A percentile compares a stretch with the other conserved stretches of the same genome.
Evolutionary conservation across 2,797 vertebrate genomes (phyloP).

Genomic region (Protonibea diacanthus): DNA sequence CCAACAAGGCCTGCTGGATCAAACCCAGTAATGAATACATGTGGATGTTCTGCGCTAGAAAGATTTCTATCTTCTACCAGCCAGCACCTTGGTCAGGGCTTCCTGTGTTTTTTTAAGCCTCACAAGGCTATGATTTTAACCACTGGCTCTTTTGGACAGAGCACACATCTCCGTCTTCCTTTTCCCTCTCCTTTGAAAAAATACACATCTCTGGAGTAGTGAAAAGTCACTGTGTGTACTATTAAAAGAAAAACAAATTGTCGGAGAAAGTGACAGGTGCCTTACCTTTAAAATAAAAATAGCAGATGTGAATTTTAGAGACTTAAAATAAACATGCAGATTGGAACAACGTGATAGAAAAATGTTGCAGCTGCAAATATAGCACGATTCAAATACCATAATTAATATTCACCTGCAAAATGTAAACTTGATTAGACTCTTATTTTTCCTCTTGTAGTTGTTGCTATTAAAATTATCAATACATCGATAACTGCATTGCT

Average conservation of each 20-base stretch:
- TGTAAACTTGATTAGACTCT: background rate
- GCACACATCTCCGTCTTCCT: slow-evolving; percentile 32
- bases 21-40: slow-evolving; percentile 74
- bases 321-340: slow-evolving; percentile 14
- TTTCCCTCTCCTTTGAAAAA: background rate
- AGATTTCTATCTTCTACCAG: slow-evolving; percentile 47
- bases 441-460: slow-evolving; percentile 2
- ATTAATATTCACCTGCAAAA: slow-evolving; percentile 12
- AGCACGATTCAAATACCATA: background rate
- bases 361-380: background rate
- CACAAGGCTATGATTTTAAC: slow-evolving; percentile 44
- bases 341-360: background rate
- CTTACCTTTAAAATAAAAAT: slow-evolving; percentile 18
- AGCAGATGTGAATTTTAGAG: slow-evolving; percentile 18
- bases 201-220: slow-evolving; percentile 3
- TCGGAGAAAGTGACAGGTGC: slow-evolving; percentile 4
- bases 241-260: background rate
- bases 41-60: slow-evolving; percentile 57
- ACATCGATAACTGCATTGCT: slow-evolving; percentile 55
- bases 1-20: slow-evolving; percentile 66
- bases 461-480: slow-evolving; percentile 52
- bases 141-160: slow-evolving; percentile 30
- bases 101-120: slow-evolving; percentile 46
- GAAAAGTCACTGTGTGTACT: slow-evolving; percentile 7
- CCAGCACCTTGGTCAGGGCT: slow-evolving; percentile 52